These are phyloP conservation scores for Eurois occulta DNA, from an alignment of 2,888 invertebrate species.

Conservation along the genomic window DNA sequence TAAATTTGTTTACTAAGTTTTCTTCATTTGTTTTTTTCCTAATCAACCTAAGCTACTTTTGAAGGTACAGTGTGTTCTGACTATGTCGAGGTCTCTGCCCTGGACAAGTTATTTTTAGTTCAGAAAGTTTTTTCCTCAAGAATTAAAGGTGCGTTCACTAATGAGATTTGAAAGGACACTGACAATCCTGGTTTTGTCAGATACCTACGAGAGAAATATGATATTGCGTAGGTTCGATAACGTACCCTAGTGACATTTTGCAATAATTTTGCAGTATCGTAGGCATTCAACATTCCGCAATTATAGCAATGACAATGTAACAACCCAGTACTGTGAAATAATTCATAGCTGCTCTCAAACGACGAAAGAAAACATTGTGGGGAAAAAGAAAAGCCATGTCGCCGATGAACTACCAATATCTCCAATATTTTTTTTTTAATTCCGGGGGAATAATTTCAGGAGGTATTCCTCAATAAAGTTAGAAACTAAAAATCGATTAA, in stretches of 20 bases:
- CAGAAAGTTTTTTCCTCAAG: background rate
- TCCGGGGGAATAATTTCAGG: too few relatives aligned
- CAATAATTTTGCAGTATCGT: too few relatives aligned
- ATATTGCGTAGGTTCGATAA: background rate
- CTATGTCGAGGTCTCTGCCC: background rate
- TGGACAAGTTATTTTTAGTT: background rate
- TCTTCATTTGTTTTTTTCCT: too few relatives aligned
- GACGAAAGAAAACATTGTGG: too few relatives aligned
- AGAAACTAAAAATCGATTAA: too few relatives aligned
- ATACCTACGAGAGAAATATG: background rate
- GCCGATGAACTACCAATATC: too few relatives aligned
- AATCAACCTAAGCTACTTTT: too few relatives aligned
- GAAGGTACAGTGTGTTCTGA: background rate
- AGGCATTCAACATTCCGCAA: too few relatives aligned
- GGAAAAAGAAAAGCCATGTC: background rate
- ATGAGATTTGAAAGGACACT: background rate
- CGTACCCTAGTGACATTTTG: background rate
- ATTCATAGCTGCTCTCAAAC: background rate
- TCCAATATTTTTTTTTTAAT: too few relatives aligned
- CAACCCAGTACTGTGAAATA: background rate
- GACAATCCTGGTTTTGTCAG: background rate
- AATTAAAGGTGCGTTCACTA: background rate
- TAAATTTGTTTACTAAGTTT: too few relatives aligned
- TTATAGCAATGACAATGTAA: background rate
- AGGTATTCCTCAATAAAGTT: too few relatives aligned